Base-by-base conservation (phyloP, 2,797 vertebrate species). In the Scolopax bukidnonensis region DNA sequence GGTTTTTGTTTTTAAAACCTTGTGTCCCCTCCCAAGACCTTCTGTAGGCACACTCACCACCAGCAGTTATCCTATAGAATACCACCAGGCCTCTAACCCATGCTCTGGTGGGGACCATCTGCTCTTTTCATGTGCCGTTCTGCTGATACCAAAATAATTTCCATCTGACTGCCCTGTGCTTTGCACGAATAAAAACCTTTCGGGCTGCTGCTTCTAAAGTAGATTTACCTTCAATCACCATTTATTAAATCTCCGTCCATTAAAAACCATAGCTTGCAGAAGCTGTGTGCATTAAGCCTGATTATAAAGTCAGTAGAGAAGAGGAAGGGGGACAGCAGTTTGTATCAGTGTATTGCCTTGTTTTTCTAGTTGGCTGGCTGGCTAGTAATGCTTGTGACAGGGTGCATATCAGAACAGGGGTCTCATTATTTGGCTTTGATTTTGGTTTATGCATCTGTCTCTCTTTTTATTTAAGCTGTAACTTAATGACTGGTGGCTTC, bases 171-270 rank as follows among this genome's bases (percentile, higher is more conserved):
- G 93, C 95, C 93, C 97, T 81, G 78, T 96, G 93, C 97, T 97
- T 97, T 97, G 94, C 93, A 57, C 54, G 38, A 97, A 97, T 97
- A 96, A 98, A 98, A 98, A 97, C 96, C 98, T 98, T 98, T 96
- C 0, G 95, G 97, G 96, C 97, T 98, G 97, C 98, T 97, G 96
- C 98, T 98, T 97, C 97, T 97, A 99, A 98, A 99, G 99, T 98
- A 98, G 99, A 99, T 99, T 99, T 99, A 98, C 98, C 98, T 99
- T 98, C 99, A 99, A 99, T 99, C 98, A 98, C 98, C 98, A 99
- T 99, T 99, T 99, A 99, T 98, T 99, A 99, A 99, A 99, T 99
- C 99, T 99, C 98, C 97, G 98, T 98, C 98, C 99, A 99, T 99
- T 99, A 98, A 98, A 99, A 98, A 98, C 96, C 95, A 97, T 97